phyloP scores from a whole-genome alignment of 2,113 vertebrate species.

The Herpailurus yagouaroundi region DNA sequence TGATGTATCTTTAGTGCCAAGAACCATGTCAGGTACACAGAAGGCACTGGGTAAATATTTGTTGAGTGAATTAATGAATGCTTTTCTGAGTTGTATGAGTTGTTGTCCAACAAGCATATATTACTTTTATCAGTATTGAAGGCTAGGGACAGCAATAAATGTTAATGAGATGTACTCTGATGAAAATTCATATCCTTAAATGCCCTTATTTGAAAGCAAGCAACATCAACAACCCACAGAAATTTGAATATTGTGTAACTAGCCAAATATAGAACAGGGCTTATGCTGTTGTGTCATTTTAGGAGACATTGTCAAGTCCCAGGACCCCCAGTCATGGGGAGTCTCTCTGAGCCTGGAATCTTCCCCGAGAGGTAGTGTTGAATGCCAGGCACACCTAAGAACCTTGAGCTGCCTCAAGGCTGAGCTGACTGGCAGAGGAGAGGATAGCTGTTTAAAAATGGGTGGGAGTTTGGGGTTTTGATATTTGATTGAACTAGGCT shows the following conservation, averaged over 20 bases:
- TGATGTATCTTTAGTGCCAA: background rate
- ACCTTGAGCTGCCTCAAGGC: background rate
- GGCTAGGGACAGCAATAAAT: background rate
- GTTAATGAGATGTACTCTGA: background rate
- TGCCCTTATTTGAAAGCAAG: slow-evolving; percentile 27
- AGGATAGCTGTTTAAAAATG: background rate
- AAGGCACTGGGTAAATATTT: background rate
- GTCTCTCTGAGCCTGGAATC: background rate
- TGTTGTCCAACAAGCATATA: background rate
- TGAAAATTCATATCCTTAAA: slow-evolving; percentile 15
- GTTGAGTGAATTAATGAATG: background rate
- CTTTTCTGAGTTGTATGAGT: background rate
- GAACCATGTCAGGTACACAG: background rate
- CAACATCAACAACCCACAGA: background rate
- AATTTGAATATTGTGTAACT: background rate
- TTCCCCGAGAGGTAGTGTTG: background rate
- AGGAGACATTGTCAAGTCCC: background rate
- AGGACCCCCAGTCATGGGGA: background rate
- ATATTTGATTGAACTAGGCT: background rate
- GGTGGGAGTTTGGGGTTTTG: background rate
- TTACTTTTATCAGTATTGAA: background rate
- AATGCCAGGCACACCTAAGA: no score
- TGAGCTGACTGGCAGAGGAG: background rate
- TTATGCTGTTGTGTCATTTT: background rate
- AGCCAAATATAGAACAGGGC: background rate